Evolutionary conservation across 2,888 invertebrate species (phyloP), one percentile per base, ranked within the genome.

Genomic region (Actias luna): DNA sequence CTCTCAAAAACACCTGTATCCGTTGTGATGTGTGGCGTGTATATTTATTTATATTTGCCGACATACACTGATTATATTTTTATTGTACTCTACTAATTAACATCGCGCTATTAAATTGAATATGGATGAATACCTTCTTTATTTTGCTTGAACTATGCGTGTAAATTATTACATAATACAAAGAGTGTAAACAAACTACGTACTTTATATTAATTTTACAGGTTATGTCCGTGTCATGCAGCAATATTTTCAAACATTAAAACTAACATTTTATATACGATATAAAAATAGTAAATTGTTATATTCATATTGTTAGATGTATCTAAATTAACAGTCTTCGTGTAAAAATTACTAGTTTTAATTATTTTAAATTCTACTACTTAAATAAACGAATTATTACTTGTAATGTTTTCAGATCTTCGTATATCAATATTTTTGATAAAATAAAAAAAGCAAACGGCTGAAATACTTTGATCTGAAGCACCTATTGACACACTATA

Each of bases 1-100:
- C 77, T 72, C 75, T 76, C 75, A 75, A 75, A n/a, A 78, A 77
- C 89, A 89, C 86, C 89, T 89, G 89, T 89, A 88, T 89, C 89
- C 88, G 85, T 75, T 78, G 74, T 66, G 66, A 63, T 65, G 69
- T 67, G 65, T 64, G 63, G 67, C 64, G 65, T 64, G 27, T 52
- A 25, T 52, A 52, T 27, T 1, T 10, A 27, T 1, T 50, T 22
- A 50, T 50, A 50, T 46, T 46, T 18, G 25, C 25, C 10, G 12
- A 12, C 25, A 4, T 25, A 50, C 25, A 50, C 12, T 25, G 42
- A 18, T 18, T 42, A 42, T 18, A 42, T 8, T 8, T n/a, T 42
- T 42, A 18, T 10, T 33, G 16, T 42, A n/a, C 5, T 18, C 7
- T 39, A n/a, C 5, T 42, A 18, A 42, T 42, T 42, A 42, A 18